These are phyloP conservation scores for Habroteleia sp. DNA, from an alignment of 2,888 invertebrate genomes.

Conservation along the genomic window DNA sequence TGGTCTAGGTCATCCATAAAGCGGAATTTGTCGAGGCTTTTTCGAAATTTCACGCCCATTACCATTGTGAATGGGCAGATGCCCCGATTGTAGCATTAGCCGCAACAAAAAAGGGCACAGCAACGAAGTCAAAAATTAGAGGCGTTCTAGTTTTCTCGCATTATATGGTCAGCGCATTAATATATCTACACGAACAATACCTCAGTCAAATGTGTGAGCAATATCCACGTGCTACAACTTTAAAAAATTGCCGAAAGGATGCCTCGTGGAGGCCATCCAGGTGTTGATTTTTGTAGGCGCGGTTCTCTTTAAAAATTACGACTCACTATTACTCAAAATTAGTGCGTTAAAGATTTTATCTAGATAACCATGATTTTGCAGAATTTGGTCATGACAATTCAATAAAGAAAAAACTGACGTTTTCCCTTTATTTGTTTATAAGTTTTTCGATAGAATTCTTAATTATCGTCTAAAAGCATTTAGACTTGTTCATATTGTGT, in stretches of 20 bases:
- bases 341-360: slow-evolving; percentile 9
- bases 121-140: slow-evolving; percentile 66
- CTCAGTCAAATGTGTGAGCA: slow-evolving; percentile 25
- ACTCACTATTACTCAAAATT: slow-evolving; percentile 47
- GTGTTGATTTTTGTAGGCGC: slow-evolving; percentile 39
- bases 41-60: slow-evolving; percentile 80
- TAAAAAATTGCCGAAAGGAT: slow-evolving; percentile 57
- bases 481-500: slow-evolving; percentile 67
- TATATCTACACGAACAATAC: slow-evolving; percentile 53
- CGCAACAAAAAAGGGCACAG: slow-evolving; percentile 66
- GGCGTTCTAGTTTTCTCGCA: slow-evolving; percentile 57
- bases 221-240: slow-evolving; percentile 58
- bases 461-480: slow-evolving; percentile 13
- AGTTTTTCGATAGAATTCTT: no score
- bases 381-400: slow-evolving; percentile 17
- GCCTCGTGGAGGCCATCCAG: slow-evolving; percentile 41
- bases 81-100: slow-evolving; percentile 65
- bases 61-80: slow-evolving; percentile 77
- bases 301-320: slow-evolving; percentile 43
- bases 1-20: slow-evolving; percentile 72
- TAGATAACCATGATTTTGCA: slow-evolving; percentile 23
- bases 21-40: slow-evolving; percentile 78
- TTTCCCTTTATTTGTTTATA: no score
- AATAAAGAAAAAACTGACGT: slow-evolving; percentile 13
- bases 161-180: slow-evolving; percentile 60